Conservation (phyloP, 2,797 vertebrate genomes). For the Nannoperca obscura region DNA sequence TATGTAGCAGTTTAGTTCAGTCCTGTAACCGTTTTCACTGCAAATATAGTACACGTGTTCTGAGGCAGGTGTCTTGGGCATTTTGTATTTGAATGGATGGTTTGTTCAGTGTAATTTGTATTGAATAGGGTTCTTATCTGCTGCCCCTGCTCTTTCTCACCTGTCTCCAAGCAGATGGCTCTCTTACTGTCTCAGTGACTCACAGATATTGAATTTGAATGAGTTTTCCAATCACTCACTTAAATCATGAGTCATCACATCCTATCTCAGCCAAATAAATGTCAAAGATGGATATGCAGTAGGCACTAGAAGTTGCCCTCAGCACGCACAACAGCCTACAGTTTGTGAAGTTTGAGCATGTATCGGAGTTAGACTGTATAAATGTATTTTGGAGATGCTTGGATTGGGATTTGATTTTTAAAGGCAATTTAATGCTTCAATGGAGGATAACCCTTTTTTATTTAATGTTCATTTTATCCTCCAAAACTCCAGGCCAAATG, state of each 20-base stretch:
- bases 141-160: not conserved
- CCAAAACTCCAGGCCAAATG: conserved; percentile 69
- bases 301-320: conserved; percentile 27
- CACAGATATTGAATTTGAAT: conserved; percentile 64
- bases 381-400: conserved; percentile 63
- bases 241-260: conserved; percentile 62
- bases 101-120: conserved; percentile 50
- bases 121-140: conserved; percentile 27
- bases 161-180: conserved; percentile 54
- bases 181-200: conserved; percentile 46
- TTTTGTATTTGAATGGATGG: conserved; percentile 30
- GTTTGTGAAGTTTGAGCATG: conserved; percentile 40
- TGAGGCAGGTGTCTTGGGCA: conserved; percentile 18
- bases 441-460: conserved; percentile 61
- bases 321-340: not conserved
- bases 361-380: conserved; percentile 39
- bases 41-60: conserved; percentile 12
- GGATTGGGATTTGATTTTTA: conserved; percentile 62
- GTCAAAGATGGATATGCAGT: conserved; percentile 53
- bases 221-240: conserved; percentile 53
- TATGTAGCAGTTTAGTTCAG: conserved; percentile 1
- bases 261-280: conserved; percentile 35
- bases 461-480: conserved; percentile 73
- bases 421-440: conserved; percentile 76
- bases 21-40: conserved; percentile 3